Evolutionary conservation across 2,113 vertebrate genomes (phyloP).

Genomic region (Taurulus bubalis): DNA sequence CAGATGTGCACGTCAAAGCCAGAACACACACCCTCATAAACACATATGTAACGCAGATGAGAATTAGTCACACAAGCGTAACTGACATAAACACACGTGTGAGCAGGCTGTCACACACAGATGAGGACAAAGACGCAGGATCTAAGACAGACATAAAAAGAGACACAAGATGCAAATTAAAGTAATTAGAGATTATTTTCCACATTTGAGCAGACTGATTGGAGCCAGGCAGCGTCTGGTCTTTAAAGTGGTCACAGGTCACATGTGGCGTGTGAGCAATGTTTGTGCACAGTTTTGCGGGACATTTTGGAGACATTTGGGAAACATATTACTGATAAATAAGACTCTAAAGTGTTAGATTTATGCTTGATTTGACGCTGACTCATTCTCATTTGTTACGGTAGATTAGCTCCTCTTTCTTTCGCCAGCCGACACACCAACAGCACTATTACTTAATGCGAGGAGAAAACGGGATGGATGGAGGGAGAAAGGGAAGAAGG

Average conservation of each 20-base stretch:
- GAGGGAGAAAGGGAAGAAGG: conserved; percentile 36
- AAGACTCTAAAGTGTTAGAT: conserved; percentile 9
- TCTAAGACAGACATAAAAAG: background rate
- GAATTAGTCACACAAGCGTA: conserved; percentile 36
- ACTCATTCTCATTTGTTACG: conserved; percentile 44
- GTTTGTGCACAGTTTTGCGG: background rate
- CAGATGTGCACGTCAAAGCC: conserved; percentile 24
- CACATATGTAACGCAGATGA: conserved; percentile 69
- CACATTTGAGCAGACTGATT: conserved; percentile 15
- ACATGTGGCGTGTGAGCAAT: background rate
- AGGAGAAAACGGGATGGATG: conserved; percentile 22
- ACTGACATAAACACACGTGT: conserved; percentile 25
- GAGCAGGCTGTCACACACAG: conserved; percentile 11
- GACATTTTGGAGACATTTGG: background rate
- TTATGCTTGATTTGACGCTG: conserved; percentile 1
- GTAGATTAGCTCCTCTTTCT: conserved; percentile 65
- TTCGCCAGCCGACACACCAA: conserved; percentile 42
- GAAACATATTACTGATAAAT: conserved; percentile 1
- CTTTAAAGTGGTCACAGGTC: background rate
- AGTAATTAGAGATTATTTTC: conserved; percentile 20
- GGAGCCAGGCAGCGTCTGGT: background rate
- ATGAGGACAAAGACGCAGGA: background rate
- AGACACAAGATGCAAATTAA: conserved; percentile 21
- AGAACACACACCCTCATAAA: conserved; percentile 45
- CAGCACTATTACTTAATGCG: conserved; percentile 48